Evolutionary conservation across 1,140 invertebrate genomes (phyloP).

Genomic region (Bradynema listronoti): DNA sequence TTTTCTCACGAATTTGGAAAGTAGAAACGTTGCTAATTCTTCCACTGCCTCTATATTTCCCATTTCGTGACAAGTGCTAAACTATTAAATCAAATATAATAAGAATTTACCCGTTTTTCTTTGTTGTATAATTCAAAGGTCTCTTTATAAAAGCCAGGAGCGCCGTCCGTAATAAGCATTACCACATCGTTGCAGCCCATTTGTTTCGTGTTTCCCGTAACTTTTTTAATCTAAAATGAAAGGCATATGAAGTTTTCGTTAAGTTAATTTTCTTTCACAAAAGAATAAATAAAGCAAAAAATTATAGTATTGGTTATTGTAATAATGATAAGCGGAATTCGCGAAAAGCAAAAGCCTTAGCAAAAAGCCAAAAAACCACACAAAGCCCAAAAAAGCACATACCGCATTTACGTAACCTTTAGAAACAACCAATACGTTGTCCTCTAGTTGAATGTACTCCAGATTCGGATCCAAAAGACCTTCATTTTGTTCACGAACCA

Average conservation of each 20-base stretch:
- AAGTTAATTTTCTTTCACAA: too few species aligned
- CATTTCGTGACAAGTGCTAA: too few species aligned
- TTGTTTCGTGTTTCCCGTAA: conserved; percentile 35
- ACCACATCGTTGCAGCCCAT: conserved; percentile 84
- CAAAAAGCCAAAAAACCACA: neutral
- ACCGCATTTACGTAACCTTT: conserved; percentile 41
- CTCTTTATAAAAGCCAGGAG: conserved; percentile 82
- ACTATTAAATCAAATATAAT: too few species aligned
- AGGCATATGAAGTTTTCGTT: too few species aligned
- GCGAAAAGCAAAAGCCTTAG: neutral
- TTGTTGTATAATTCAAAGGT: conserved; percentile 83
- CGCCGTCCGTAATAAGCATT: conserved; percentile 95
- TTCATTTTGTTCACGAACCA: conserved; percentile 24
- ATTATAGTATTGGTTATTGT: neutral
- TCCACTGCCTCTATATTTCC: too few species aligned
- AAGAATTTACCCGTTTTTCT: conserved; percentile 59
- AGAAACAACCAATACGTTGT: conserved; percentile 48
- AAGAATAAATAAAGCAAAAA: neutral
- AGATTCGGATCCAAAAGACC: conserved; percentile 16
- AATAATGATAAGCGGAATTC: neutral
- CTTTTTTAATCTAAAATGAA: conserved; percentile 47
- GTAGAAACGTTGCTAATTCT: too few species aligned
- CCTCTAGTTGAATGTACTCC: conserved; percentile 41
- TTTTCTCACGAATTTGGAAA: too few species aligned
- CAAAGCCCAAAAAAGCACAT: conserved; percentile 21